These are phyloP conservation scores for Epizoanthus illoricatus DNA, from an alignment of 92 coral and sea anemone genomes.

Conservation along the genomic window DNA sequence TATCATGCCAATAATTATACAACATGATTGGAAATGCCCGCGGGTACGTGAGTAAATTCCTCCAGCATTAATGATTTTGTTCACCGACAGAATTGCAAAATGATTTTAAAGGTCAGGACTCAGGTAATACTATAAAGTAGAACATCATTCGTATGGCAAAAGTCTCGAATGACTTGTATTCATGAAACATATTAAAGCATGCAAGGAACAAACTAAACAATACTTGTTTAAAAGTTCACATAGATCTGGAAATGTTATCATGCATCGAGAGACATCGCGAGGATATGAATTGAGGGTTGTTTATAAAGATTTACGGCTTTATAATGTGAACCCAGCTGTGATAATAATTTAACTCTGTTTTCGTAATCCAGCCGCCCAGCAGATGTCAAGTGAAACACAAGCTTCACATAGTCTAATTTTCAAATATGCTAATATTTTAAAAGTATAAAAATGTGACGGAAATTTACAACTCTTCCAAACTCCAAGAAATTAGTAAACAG, in stretches of 20 bases:
- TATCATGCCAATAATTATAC: neutral
- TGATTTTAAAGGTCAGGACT: too few species aligned
- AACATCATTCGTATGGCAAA: too few species aligned
- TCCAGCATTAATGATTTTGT: neutral
- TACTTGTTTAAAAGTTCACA: too few species aligned
- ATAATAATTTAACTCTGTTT: neutral
- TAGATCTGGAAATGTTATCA: neutral
- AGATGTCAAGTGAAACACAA: neutral
- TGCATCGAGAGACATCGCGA: neutral
- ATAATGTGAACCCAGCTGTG: conserved; percentile 10
- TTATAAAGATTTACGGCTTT: neutral
- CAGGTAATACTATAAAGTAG: too few species aligned
- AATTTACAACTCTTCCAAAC: too few species aligned
- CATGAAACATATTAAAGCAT: too few species aligned
- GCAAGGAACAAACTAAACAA: too few species aligned
- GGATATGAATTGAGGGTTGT: neutral
- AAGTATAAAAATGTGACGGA: too few species aligned
- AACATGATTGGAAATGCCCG: conserved; percentile 10
- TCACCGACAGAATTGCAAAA: too few species aligned
- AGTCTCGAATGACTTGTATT: too few species aligned
- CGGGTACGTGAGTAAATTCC: neutral
- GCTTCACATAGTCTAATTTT: neutral
- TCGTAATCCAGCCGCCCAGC: neutral
- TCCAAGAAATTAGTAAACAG: too few species aligned
- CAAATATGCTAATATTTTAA: neutral